Evolutionary conservation across 2,113 vertebrate species (phyloP).

Genomic region (Bostrychus sinensis): DNA sequence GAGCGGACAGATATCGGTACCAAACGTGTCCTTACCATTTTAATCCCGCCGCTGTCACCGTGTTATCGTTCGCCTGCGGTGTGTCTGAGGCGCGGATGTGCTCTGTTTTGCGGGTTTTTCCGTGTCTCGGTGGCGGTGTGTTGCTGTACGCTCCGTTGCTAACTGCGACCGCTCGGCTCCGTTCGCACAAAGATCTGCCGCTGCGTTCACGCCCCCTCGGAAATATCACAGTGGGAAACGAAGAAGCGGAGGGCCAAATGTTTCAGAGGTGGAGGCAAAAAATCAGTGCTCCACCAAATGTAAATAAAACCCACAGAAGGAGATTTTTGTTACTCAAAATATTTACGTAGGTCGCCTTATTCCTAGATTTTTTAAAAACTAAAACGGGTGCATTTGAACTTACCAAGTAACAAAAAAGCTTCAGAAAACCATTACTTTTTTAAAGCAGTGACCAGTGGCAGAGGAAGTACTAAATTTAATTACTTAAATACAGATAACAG

Average conservation of each 20-base stretch:
- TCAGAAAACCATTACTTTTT: too few species aligned
- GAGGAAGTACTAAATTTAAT: too few species aligned
- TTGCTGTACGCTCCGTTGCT: constrained; percentile 43
- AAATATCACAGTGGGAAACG: not conserved
- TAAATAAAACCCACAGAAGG: not conserved
- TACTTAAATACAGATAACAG: too few species aligned
- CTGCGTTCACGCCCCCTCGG: constrained; percentile 28
- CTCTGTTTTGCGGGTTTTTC: constrained; percentile 8
- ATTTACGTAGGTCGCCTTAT: too few species aligned
- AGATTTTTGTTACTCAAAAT: not conserved
- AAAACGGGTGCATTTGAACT: too few species aligned
- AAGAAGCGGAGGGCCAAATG: not conserved
- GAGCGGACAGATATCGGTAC: not conserved
- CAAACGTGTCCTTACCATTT: constrained; percentile 60
- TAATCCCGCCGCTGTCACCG: constrained; percentile 36
- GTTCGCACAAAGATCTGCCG: constrained; percentile 73
- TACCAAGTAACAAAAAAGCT: too few species aligned
- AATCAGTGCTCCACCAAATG: not conserved
- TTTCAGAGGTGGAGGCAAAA: not conserved
- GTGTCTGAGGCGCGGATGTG: not conserved
- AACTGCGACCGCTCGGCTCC: constrained; percentile 66
- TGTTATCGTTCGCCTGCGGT: not conserved
- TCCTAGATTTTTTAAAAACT: too few species aligned
- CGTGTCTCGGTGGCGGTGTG: constrained; percentile 16
- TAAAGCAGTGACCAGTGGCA: too few species aligned